Base-by-base conservation (phyloP, 1,140 invertebrate species). In the Cyphomyrmex costatus region DNA sequence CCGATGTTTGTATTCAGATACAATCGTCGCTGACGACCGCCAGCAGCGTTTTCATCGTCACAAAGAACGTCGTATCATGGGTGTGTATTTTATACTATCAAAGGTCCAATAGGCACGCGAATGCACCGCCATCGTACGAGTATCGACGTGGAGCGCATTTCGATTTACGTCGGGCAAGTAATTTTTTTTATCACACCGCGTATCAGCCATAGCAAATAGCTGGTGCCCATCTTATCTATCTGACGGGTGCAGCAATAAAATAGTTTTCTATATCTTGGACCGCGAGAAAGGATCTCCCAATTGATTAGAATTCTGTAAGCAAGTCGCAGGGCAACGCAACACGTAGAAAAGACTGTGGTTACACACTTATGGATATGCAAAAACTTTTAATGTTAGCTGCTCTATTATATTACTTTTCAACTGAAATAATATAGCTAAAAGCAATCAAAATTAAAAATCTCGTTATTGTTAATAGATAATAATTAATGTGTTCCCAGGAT, bases 181-280 rank as follows among this genome's bases (percentile, higher is more conserved):
- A 73, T 83, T 83, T 83, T 49, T 74, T 83, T 74, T 83, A 83
- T 83, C 79, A 27, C 79, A n/a, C 27, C 36, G 42, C 53, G 30
- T n/a, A 83, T 83, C 79, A 33, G 33, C 5, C 33, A 14, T 14
- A 21, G 16, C 14, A 14, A 83, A 74, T 73, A 36, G 24, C 51
- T 24, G 19, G 21, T 27, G 78, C 65, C 14, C 3, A 14, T 70
- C 36, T 83, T 83, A 78, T 85, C n/a, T 46, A 65, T 36, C 70
- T 42, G 36, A n/a, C 19, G 63, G 49, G 36, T 24, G 21, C 14
- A 14, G 33, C 51, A n/a, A 24, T 88, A 88, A 88, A 80, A 86
- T 19, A 60, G 14, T 51, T 24, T 33, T 24, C 46, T 27, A 21
- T 30, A 60, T 88, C 61, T 63, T 19, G 12, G 8, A 51, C 14